phyloP scores from a whole-genome alignment of 2,113 vertebrate species.

The Fukomys damarensis region DNA sequence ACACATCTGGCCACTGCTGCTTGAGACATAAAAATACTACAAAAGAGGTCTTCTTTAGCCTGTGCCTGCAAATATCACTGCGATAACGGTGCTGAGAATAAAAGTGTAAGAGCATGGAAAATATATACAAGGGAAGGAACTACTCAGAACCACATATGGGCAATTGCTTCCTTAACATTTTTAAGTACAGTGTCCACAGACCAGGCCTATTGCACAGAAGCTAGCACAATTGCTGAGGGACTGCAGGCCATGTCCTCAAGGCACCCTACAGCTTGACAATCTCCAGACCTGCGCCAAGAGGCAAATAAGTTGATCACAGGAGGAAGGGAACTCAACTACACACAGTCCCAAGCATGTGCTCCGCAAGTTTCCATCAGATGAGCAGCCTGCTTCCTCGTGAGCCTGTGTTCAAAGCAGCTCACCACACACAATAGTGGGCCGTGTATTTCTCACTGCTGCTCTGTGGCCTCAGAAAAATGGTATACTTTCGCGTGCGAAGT shows the following conservation, averaged over 20 bases:
- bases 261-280: constrained; percentile 36
- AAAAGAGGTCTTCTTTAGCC: constrained; percentile 13
- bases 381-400: constrained; percentile 40
- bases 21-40: background rate
- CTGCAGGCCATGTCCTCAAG: constrained; percentile 29
- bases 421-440: background rate
- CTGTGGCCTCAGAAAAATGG: background rate
- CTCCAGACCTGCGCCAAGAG: constrained; percentile 28
- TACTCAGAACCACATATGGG: background rate
- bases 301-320: constrained; percentile 38
- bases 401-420: constrained; percentile 32
- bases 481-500: background rate
- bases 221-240: constrained; percentile 53
- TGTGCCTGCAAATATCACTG: background rate
- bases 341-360: constrained; percentile 7
- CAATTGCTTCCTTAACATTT: constrained; percentile 44
- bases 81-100: background rate
- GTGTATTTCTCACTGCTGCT: background rate
- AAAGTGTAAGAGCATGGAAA: background rate
- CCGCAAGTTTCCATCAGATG: constrained; percentile 40
- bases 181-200: constrained; percentile 32
- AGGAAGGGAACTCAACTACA: constrained; percentile 53
- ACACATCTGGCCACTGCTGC: background rate
- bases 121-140: background rate
- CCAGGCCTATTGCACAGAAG: constrained; percentile 32